Conservation (phyloP, 2,888 invertebrate species). For the Caenorhabditis doughertyi region DNA sequence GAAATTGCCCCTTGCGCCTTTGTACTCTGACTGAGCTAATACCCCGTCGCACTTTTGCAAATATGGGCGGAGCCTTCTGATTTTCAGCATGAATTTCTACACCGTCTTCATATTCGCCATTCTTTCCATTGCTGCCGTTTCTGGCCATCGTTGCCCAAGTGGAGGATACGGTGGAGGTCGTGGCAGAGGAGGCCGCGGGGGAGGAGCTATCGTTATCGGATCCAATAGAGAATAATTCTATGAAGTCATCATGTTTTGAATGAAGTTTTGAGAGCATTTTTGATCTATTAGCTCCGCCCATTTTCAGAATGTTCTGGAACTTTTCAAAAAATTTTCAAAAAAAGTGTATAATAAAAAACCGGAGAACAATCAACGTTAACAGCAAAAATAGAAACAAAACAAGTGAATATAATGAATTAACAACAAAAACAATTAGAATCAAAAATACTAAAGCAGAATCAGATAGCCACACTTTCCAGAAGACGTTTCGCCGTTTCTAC, state of each 20-base stretch:
- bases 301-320: too few species aligned
- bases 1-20: too few species aligned
- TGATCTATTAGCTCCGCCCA: neutral
- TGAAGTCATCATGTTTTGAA: slow-evolving; percentile 1
- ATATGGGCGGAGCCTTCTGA: neutral
- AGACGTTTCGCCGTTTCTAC: slow-evolving; percentile 24
- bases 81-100: slow-evolving; percentile 42
- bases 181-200: slow-evolving; percentile 7
- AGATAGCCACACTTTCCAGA: slow-evolving; percentile 39
- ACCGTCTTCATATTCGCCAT: slow-evolving; percentile 25
- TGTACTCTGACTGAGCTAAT: too few species aligned
- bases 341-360: neutral
- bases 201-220: slow-evolving; percentile 37
- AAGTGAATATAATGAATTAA: neutral
- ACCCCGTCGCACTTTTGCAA: neutral
- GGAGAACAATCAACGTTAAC: too few species aligned
- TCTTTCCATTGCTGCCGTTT: slow-evolving; percentile 35
- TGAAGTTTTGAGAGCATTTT: slow-evolving; percentile 16
- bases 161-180: neutral
- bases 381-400: neutral
- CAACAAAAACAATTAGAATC: too few species aligned
- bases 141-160: slow-evolving; percentile 46
- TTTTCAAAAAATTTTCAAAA: neutral
- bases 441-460: slow-evolving; percentile 1
- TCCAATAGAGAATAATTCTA: neutral